A percentile compares a stretch with the other conserved stretches of the same genome.
Evolutionary conservation across 2,797 vertebrate species (phyloP).

Genomic region (Chloroceryle inda): DNA sequence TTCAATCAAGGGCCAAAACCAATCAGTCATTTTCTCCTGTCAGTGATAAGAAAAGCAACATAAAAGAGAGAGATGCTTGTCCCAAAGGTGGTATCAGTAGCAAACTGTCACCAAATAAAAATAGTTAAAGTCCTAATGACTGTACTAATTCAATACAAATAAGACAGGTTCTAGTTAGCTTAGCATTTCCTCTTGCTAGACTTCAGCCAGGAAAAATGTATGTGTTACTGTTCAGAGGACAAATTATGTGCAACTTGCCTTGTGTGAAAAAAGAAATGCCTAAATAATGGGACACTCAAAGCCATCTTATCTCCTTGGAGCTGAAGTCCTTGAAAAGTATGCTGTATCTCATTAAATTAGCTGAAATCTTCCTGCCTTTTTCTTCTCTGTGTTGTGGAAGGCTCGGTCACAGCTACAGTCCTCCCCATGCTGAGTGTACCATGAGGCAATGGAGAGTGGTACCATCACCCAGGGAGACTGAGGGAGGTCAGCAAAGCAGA

Average conservation of each 20-base stretch:
- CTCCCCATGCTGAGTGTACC: not conserved
- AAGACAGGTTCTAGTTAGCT: not conserved
- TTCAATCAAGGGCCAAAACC: constrained; percentile 86
- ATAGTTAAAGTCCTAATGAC: constrained; percentile 60
- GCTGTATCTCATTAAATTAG: not conserved
- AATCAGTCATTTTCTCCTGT: constrained; percentile 88
- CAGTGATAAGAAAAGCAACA: constrained; percentile 87
- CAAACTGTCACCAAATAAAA: constrained; percentile 74
- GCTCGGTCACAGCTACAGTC: not conserved
- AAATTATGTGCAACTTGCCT: not conserved
- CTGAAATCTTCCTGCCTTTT: not conserved
- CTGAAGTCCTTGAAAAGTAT: not conserved
- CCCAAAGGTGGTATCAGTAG: constrained; percentile 81
- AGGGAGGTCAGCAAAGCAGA: not conserved
- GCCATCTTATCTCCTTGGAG: not conserved
- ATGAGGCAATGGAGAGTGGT: not conserved
- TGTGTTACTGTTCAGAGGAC: not conserved
- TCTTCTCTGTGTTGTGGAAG: not conserved
- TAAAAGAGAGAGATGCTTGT: constrained; percentile 85
- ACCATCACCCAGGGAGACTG: not conserved
- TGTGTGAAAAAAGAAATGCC: not conserved
- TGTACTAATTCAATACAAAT: constrained; percentile 67
- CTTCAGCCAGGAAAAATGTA: not conserved
- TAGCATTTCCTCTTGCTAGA: constrained; percentile 32
- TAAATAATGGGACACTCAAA: not conserved